Conservation (phyloP, 2,888 invertebrate species). For the Napeogenes sylphis region DNA sequence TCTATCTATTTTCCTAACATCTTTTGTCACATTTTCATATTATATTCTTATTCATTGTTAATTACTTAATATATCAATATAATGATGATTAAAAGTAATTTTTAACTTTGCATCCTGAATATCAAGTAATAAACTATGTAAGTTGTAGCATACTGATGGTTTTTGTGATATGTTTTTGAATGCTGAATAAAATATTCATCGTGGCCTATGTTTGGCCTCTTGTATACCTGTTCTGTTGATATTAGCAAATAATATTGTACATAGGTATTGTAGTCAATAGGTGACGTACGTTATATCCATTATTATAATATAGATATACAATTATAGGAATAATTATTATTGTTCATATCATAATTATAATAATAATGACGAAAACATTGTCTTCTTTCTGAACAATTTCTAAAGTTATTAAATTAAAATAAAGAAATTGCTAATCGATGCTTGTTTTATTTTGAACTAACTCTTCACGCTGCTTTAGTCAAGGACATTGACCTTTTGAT, state of each 20-base stretch:
- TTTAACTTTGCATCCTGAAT: too few relatives aligned
- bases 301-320: conserved; percentile 68
- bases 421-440: conserved; percentile 74
- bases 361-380: conserved; percentile 77
- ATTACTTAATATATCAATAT: too few relatives aligned
- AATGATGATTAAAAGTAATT: too few relatives aligned
- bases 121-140: too few relatives aligned
- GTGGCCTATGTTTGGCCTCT: conserved; percentile 45
- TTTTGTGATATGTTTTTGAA: conserved; percentile 9
- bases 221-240: conserved; percentile 46
- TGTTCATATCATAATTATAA: conserved; percentile 84
- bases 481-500: too few relatives aligned
- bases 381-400: conserved; percentile 87
- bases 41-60: too few relatives aligned
- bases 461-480: neutral
- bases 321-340: conserved; percentile 77
- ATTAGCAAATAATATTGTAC: conserved; percentile 58
- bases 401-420: conserved; percentile 83
- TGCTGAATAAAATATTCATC: conserved; percentile 45
- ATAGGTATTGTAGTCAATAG: conserved; percentile 65
- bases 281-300: conserved; percentile 68
- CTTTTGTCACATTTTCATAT: too few relatives aligned
- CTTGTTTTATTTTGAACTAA: conserved; percentile 46
- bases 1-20: too few relatives aligned
- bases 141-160: neutral